Base-by-base conservation (phyloP, 2,888 invertebrate genomes). In the Orgyia antiqua region DNA sequence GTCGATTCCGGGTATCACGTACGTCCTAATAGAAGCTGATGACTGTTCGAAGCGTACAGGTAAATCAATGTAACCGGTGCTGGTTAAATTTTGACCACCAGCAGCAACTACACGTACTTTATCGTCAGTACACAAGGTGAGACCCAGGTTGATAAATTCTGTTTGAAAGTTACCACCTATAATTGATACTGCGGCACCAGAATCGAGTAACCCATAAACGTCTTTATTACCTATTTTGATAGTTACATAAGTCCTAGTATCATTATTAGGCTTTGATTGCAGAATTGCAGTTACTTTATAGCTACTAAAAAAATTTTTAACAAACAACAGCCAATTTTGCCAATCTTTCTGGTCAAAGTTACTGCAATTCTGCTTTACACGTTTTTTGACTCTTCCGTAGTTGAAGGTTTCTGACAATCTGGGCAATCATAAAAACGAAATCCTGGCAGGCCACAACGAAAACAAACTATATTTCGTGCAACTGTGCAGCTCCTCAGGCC, bases 1-100 rank as follows among this genome's bases (percentile, higher is more conserved):
- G 3, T 36, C 9, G 3, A 49, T 30, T 15, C 31, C 23, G 1
- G 45, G 43, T 11, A 49, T 4, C 3, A 29, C 7, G 13, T 29
- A 10, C 0, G 15, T 15, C 4, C n/a, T 3, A 8, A 19, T 19
- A 19, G 19, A 8, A 3, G 3, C 8, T 8, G 4, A 8, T 7
- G 5, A 3, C 6, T 19, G 4, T 19, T 19, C 7, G 8, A 19
- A 19, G n/a, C 2, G 3, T 8, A 19, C 2, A 8, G 19, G 19
- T 8, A 19, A 19, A 8, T 8, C 8, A 3, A 19, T 19, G 8
- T 8, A 4, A 8, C 19, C 19, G 2, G 8, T 8, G 8, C 6
- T 8, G n/a, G 5, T 19, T 4, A 19, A 7, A 8, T 19, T 19
- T 19, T 19, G 19, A 8, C 19, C 19, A 8, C 19, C 19, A 8